phyloP scores from a whole-genome alignment of 2,888 invertebrate genomes.

The Orthosia gracilis region DNA sequence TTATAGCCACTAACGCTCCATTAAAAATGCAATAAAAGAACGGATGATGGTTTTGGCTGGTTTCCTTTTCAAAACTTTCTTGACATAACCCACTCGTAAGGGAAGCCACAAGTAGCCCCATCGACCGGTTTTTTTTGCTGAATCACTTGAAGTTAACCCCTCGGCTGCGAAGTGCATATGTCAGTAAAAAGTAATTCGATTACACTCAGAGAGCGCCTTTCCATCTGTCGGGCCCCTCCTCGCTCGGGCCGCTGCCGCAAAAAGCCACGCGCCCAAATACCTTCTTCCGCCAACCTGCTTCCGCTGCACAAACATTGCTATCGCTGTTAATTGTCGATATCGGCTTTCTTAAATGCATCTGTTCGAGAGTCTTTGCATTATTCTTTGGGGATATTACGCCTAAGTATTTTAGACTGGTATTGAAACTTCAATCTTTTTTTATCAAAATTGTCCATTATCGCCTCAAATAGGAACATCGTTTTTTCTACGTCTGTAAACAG shows the following conservation, averaged over 20 bases:
- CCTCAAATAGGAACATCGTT: not conserved
- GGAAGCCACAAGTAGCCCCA: conserved; percentile 62
- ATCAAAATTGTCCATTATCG: not conserved
- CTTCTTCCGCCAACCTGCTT: conserved; percentile 86
- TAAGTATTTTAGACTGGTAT: not conserved
- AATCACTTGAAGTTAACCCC: conserved; percentile 72
- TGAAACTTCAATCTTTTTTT: not conserved
- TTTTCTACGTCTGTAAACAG: not conserved
- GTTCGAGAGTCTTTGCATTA: conserved; percentile 33
- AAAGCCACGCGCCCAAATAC: conserved; percentile 82
- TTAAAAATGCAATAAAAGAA: conserved; percentile 4
- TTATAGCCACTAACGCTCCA: conserved; percentile 4
- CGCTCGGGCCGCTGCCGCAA: conserved; percentile 77
- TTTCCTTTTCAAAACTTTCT: conserved; percentile 30
- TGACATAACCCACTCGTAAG: conserved; percentile 30
- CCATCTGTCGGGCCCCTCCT: conserved; percentile 82
- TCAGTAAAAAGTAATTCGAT: conserved; percentile 77
- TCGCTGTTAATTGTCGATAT: conserved; percentile 66
- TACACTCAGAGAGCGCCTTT: conserved; percentile 68
- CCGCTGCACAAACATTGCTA: conserved; percentile 74
- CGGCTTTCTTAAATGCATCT: conserved; percentile 64
- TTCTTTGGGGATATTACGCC: conserved; percentile 3
- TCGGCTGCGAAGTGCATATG: conserved; percentile 66
- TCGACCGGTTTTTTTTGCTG: conserved; percentile 61
- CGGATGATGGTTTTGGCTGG: conserved; percentile 10